Base-by-base conservation (phyloP, 2,888 invertebrate species). In the Peribatodes rhomboidaria region DNA sequence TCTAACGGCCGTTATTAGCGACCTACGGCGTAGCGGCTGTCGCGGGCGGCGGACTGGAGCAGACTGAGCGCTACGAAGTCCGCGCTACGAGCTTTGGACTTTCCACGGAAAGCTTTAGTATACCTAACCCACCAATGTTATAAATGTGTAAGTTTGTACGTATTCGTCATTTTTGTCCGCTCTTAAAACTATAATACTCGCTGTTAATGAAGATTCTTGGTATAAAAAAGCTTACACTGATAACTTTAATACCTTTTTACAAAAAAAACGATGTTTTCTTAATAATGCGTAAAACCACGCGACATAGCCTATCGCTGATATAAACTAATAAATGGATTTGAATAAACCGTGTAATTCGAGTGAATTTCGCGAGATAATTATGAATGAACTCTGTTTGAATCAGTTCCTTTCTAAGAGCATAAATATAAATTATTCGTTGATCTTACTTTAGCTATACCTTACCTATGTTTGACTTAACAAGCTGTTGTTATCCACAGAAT, bases 1-100 rank as follows among this genome's bases (percentile, higher is more conserved):
- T 37, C 3, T 20, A 27, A 35, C 53, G 59, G 42, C n/a, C 61
- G 56, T 42, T 49, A 37, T 35, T 35, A 50, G 47, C 33, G 42
- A 35, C 20, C 56, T 56, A 59, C 65, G 60, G 42, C 65, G 65
- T 65, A 65, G 50, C 63, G 57, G 13, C 31, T 44, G 50, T 16
- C 55, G 50, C 55, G 49, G 13, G n/a, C 39, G 37, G 60, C 16
- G 20, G 18, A 0, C 52, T 18, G 35, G 2, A 11, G 35, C 50
- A 27, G 41, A 65, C 65, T 65, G 65, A 42, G 35, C 50, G 56
- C 56, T 56, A 56, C 56, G 65, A 18, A 13, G 11, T 8, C 11
- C 57, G 22, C 52, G 62, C 58, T 41, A 35, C 63, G 53, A 49
- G 58, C 57, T 56, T 53, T 20, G 37, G 10, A 63, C 39, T 11